Percentiles rank a stretch among this genome's conserved stretches.
Conservation (phyloP, 1,140 invertebrate species). For the Papilio dardanus region DNA sequence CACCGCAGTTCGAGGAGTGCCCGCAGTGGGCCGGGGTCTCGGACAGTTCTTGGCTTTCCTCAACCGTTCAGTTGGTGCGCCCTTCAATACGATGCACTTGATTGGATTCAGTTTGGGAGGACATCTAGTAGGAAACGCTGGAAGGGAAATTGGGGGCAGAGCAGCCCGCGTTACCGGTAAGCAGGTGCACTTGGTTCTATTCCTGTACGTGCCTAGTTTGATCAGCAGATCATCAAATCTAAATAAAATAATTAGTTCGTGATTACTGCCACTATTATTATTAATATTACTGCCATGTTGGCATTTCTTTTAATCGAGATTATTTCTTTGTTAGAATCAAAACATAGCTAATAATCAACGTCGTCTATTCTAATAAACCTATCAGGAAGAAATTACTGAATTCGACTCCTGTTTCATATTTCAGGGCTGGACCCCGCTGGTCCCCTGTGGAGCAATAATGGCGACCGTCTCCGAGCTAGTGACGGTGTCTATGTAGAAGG, state of each 20-base stretch:
- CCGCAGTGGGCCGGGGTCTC: slow-evolving; percentile 47
- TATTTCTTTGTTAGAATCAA: neutral
- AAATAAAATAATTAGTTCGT: no score
- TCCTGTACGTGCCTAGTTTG: neutral
- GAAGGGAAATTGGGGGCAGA: slow-evolving; percentile 56
- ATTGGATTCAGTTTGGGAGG: slow-evolving; percentile 95
- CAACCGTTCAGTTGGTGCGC: slow-evolving; percentile 47
- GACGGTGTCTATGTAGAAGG: slow-evolving; percentile 77
- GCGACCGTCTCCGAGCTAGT: neutral
- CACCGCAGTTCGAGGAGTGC: slow-evolving; percentile 75
- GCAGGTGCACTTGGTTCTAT: neutral
- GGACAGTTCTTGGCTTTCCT: slow-evolving; percentile 80
- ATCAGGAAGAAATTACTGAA: no score
- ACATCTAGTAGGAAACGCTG: slow-evolving; percentile 93
- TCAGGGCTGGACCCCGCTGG: slow-evolving; percentile 88
- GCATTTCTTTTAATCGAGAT: neutral
- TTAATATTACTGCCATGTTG: neutral
- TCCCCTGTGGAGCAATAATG: slow-evolving; percentile 46
- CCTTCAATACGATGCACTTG: slow-evolving; percentile 86
- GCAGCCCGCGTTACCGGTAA: slow-evolving; percentile 57
- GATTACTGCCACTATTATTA: no score
- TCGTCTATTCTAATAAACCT: no score
- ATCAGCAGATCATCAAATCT: neutral
- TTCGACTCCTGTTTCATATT: neutral
- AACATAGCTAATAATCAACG: neutral